Percentiles rank a stretch among this genome's conserved stretches.
Evolutionary conservation across 1,140 invertebrate species (phyloP).

Genomic region (Drosophila watanabei): DNA sequence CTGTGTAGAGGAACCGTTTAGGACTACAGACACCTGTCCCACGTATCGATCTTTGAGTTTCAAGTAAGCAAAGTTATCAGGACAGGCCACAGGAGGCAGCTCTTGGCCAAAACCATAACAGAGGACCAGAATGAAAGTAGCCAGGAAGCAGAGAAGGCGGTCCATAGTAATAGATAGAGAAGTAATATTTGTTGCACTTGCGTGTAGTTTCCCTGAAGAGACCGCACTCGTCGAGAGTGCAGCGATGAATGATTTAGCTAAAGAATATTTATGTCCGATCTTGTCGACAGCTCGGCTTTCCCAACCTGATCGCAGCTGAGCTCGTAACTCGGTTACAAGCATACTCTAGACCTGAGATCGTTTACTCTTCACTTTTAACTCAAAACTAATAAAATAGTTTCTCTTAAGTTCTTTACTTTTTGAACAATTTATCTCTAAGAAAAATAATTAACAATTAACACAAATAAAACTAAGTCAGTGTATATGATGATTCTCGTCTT

Average conservation of each 20-base stretch:
- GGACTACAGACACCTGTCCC: constrained; percentile 1
- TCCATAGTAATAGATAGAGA: neutral
- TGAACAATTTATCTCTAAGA: neutral
- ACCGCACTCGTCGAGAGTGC: neutral
- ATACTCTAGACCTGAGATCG: neutral
- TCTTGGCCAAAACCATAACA: neutral
- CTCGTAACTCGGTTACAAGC: neutral
- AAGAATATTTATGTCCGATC: neutral
- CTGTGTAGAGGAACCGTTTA: neutral
- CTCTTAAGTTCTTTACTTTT: neutral
- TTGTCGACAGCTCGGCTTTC: neutral
- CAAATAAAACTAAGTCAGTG: neutral
- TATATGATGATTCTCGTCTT: neutral
- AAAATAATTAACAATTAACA: too few relatives aligned
- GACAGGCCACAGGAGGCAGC: constrained; percentile 1
- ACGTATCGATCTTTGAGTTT: neutral
- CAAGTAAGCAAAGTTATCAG: constrained; percentile 2
- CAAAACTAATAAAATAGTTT: neutral
- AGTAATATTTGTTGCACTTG: neutral
- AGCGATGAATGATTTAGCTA: neutral
- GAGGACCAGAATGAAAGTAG: neutral
- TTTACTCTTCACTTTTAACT: neutral
- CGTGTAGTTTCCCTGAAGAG: neutral
- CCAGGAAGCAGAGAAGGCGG: neutral
- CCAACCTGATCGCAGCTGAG: constrained; percentile 15